These are phyloP conservation scores for Bombycilla garrulus DNA, from an alignment of 2,113 vertebrate genomes.

Conservation along the genomic window DNA sequence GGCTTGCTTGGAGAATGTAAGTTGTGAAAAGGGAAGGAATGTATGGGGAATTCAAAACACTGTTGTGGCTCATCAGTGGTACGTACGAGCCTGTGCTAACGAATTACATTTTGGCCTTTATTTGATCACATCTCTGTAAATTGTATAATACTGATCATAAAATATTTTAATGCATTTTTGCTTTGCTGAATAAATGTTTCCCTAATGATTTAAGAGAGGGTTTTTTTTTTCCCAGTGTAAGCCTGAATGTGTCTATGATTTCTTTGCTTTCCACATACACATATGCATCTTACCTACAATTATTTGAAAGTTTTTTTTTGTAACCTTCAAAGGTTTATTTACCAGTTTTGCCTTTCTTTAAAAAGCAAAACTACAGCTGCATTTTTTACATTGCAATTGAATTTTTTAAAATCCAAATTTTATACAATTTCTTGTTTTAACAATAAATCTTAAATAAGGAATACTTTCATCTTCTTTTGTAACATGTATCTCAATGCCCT, in stretches of 20 bases:
- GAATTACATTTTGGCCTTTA: conserved; percentile 20
- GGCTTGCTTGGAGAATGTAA: conserved; percentile 40
- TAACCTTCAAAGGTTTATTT: conserved; percentile 44
- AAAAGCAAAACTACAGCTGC: background rate
- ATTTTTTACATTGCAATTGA: background rate
- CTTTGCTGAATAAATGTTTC: conserved; percentile 42
- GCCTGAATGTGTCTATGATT: background rate
- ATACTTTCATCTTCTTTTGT: conserved; percentile 75
- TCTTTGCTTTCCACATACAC: background rate
- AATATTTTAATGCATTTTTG: conserved; percentile 43
- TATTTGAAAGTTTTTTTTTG: conserved; percentile 3
- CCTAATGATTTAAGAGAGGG: background rate
- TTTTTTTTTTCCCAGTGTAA: background rate
- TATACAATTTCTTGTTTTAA: conserved; percentile 62
- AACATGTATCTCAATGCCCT: conserved; percentile 70
- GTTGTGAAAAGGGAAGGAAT: conserved; percentile 24
- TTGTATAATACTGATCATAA: conserved; percentile 1
- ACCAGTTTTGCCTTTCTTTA: background rate
- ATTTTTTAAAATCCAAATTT: conserved; percentile 63
- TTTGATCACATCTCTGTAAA: conserved; percentile 27
- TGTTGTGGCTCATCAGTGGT: background rate
- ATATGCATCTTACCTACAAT: conserved; percentile 12
- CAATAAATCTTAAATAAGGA: conserved; percentile 70
- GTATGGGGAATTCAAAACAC: conserved; percentile 1
- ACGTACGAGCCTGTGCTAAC: background rate